Percentiles rank a stretch among this genome's conserved stretches.
These are phyloP conservation scores for Catostomus latipinnis DNA, from an alignment of 2,797 vertebrate species.

Conservation along the genomic window DNA sequence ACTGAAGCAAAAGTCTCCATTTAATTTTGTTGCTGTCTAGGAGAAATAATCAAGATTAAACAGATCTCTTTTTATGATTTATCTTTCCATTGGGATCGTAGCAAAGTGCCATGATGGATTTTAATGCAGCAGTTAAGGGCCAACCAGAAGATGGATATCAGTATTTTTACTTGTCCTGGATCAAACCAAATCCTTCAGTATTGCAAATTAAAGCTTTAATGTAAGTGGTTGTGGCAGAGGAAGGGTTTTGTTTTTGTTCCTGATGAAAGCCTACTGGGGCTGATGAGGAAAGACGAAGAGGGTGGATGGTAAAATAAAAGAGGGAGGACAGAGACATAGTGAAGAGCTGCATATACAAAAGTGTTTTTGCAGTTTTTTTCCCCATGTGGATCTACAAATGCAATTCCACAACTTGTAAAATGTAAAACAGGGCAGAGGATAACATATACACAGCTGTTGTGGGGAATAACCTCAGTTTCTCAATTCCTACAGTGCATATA, in stretches of 20 bases:
- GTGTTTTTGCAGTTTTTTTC: constrained; percentile 23
- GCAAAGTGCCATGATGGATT: constrained; percentile 7
- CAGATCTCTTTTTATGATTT: background rate
- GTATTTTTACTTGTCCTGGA: constrained; percentile 38
- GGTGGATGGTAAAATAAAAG: background rate
- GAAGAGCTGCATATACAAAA: constrained; percentile 45
- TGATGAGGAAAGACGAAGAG: constrained; percentile 28
- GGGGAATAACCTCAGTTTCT: constrained; percentile 1
- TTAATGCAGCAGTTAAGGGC: background rate
- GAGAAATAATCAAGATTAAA: background rate
- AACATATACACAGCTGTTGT: constrained; percentile 31
- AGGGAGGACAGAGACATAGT: constrained; percentile 16
- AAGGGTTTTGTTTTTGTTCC: constrained; percentile 43
- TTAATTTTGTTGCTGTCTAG: background rate
- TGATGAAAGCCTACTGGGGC: constrained; percentile 23
- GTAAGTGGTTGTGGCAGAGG: constrained; percentile 1
- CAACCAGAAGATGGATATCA: constrained; percentile 5
- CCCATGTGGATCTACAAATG: constrained; percentile 17
- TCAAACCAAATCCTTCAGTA: background rate
- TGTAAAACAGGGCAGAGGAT: background rate
- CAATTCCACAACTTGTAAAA: constrained; percentile 9
- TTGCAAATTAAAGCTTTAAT: constrained; percentile 28
- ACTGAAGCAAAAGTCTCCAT: background rate
- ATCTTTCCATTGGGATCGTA: background rate
- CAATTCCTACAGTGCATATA: background rate